Evolutionary conservation across 2,797 vertebrate species (phyloP).

Genomic region (Schizopygopsis malacanthus): DNA sequence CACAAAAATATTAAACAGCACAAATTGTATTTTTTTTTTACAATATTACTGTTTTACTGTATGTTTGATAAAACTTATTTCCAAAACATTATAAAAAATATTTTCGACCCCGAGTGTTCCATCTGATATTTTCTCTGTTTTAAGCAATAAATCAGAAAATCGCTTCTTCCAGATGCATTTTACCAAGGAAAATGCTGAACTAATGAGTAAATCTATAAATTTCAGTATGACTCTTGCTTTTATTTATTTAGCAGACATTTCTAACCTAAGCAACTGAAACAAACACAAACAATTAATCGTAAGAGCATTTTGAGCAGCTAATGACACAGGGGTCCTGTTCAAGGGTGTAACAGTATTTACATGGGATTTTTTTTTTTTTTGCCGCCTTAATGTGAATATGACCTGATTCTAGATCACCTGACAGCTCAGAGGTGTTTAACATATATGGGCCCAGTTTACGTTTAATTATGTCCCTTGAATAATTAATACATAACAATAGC

Average conservation of each 20-base stretch:
- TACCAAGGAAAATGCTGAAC: not conserved
- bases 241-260: not conserved
- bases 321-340: not conserved
- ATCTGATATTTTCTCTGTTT: not conserved
- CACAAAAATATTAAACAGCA: not conserved
- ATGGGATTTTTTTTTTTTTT: constrained; percentile 12
- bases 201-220: not conserved
- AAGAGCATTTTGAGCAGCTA: constrained; percentile 15
- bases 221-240: not conserved
- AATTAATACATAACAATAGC: not conserved
- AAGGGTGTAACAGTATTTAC: constrained; percentile 3
- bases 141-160: constrained; percentile 23
- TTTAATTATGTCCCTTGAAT: not conserved
- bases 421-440: constrained; percentile 31
- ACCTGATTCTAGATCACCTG: constrained; percentile 25
- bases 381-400: constrained; percentile 37
- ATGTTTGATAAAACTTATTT: not conserved
- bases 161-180: not conserved
- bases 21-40: not conserved
- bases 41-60: not conserved
- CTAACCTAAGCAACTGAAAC: constrained; percentile 7
- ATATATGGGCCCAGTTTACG: constrained; percentile 3
- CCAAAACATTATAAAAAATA: not conserved
- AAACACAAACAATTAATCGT: not conserved
- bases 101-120: not conserved